phyloP scores from a whole-genome alignment of 2,113 vertebrate genomes.

The Nothocercus julius region DNA sequence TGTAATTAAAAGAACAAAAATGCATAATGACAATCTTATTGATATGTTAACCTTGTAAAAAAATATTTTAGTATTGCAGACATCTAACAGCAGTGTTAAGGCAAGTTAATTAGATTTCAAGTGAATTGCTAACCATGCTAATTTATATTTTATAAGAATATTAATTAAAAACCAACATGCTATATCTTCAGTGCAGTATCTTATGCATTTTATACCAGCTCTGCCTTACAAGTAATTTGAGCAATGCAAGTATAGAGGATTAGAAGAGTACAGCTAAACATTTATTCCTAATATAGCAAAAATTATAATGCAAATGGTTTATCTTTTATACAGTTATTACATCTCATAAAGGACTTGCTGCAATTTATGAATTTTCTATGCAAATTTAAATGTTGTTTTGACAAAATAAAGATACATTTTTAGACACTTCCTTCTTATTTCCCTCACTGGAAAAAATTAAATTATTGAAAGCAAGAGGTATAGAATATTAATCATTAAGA shows the following conservation, averaged over 20 bases:
- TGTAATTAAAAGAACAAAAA: constrained; percentile 71
- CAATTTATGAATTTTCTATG: constrained; percentile 1
- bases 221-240: constrained; percentile 71
- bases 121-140: constrained; percentile 71
- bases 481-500: background rate
- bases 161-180: constrained; percentile 76
- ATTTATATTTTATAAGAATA: constrained; percentile 80
- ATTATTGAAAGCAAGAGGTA: background rate
- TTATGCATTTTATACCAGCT: constrained; percentile 64
- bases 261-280: constrained; percentile 41
- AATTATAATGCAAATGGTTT: constrained; percentile 33
- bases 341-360: background rate
- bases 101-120: constrained; percentile 79
- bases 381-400: background rate
- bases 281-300: constrained; percentile 63
- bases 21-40: constrained; percentile 70
- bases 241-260: constrained; percentile 60
- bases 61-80: constrained; percentile 63
- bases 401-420: constrained; percentile 17
- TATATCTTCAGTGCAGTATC: constrained; percentile 45
- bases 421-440: constrained; percentile 19
- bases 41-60: constrained; percentile 73
- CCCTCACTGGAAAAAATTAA: background rate
- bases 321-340: constrained; percentile 29
- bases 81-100: constrained; percentile 64